These are phyloP conservation scores for Potamarius usumacintae DNA, from an alignment of 2,113 vertebrate genomes.

Conservation along the genomic window DNA sequence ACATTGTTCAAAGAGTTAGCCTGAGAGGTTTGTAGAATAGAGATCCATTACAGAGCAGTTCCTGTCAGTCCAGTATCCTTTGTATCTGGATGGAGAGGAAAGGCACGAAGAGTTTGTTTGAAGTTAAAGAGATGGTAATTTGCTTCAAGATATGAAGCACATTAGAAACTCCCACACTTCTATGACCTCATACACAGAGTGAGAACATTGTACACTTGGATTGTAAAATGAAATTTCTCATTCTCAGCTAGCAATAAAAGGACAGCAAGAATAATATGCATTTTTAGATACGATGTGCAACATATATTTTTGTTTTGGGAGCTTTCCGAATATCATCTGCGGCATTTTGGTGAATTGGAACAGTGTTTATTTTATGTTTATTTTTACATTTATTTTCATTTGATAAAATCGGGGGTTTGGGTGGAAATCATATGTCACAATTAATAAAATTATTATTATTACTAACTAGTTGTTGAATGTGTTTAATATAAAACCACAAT, in stretches of 20 bases:
- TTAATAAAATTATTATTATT: background rate
- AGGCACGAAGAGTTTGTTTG: slow-evolving; percentile 58
- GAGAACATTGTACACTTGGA: background rate
- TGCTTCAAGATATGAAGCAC: slow-evolving; percentile 63
- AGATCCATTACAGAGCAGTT: slow-evolving; percentile 54
- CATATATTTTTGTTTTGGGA: background rate
- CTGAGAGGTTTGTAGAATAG: slow-evolving; percentile 40
- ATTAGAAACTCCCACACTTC: slow-evolving; percentile 42
- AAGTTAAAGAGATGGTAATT: slow-evolving; percentile 73
- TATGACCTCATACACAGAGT: slow-evolving; percentile 28
- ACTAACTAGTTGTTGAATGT: background rate
- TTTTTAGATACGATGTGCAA: background rate
- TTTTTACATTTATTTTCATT: background rate
- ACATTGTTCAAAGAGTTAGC: slow-evolving; percentile 43
- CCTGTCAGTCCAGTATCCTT: slow-evolving; percentile 26
- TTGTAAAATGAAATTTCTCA: background rate
- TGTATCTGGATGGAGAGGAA: slow-evolving; percentile 45
- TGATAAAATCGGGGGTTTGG: background rate
- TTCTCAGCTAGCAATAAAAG: background rate
- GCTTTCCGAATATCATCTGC: background rate
- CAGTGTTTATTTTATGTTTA: background rate
- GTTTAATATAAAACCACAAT: background rate
- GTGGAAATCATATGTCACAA: background rate
- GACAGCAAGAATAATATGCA: background rate
- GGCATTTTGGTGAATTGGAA: background rate